Percentiles rank a stretch among this genome's conserved stretches.
These are phyloP conservation scores for Agapornis roseicollis DNA, from an alignment of 2,113 vertebrate genomes.

Conservation along the genomic window DNA sequence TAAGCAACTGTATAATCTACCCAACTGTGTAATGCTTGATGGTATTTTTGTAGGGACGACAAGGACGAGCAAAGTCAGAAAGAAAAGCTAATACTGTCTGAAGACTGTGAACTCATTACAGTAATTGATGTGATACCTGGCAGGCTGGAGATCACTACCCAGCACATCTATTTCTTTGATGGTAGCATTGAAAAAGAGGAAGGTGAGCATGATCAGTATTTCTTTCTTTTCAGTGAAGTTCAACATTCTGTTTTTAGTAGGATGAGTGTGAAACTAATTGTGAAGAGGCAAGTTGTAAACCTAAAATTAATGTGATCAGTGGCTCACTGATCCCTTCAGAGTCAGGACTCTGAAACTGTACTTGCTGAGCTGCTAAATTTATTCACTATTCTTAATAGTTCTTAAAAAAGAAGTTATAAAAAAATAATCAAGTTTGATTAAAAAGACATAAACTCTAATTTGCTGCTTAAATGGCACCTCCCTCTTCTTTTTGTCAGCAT, in stretches of 20 bases:
- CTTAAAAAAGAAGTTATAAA: not conserved
- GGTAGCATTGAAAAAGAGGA: constrained; percentile 92
- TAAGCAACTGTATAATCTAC: not conserved
- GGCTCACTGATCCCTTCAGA: not conserved
- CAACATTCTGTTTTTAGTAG: not conserved
- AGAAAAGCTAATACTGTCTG: constrained; percentile 89
- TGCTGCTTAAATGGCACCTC: not conserved
- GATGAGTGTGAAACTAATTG: not conserved
- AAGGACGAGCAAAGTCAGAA: constrained; percentile 90
- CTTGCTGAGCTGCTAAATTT: not conserved
- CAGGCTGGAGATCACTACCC: constrained; percentile 93
- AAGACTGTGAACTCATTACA: constrained; percentile 95
- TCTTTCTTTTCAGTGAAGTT: not conserved
- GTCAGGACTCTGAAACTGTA: not conserved
- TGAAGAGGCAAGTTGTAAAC: not conserved
- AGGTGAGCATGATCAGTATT: constrained; percentile 71
- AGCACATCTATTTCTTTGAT: constrained; percentile 95
- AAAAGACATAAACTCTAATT: not conserved
- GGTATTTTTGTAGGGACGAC: constrained; percentile 78
- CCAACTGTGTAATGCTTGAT: not conserved
- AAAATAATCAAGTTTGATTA: not conserved
- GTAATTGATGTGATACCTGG: constrained; percentile 90
- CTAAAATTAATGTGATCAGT: not conserved
- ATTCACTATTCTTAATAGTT: not conserved
- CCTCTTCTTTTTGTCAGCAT: not conserved